Evolutionary conservation across 2,113 vertebrate genomes (phyloP).

Genomic region (Urocitellus parryii): DNA sequence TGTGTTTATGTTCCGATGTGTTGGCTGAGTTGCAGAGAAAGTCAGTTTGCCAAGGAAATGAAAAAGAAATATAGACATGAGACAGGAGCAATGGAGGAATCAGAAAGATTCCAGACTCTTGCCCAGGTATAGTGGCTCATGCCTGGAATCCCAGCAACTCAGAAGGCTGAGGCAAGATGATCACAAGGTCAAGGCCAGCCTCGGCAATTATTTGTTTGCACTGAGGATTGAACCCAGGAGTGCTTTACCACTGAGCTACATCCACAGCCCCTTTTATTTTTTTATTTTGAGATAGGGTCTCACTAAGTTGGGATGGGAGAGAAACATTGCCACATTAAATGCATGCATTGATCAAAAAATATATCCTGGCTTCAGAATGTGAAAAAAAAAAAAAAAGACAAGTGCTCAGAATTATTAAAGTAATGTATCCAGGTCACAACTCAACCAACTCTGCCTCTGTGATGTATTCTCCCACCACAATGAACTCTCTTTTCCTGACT

Average conservation of each 20-base stretch:
- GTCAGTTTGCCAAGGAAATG: neutral
- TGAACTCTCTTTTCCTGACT: neutral
- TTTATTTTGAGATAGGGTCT: neutral
- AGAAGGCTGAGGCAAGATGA: too few species aligned
- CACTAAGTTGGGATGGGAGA: neutral
- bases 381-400: neutral
- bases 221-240: too few species aligned
- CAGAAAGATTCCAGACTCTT: slow-evolving; percentile 36
- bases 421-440: neutral
- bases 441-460: neutral
- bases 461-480: neutral
- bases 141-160: too few species aligned
- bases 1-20: neutral
- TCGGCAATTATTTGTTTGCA: too few species aligned
- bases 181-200: too few species aligned
- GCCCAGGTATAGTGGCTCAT: too few species aligned
- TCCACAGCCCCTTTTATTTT: neutral
- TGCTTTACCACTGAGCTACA: too few species aligned
- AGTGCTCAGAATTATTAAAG: neutral
- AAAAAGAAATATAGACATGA: neutral
- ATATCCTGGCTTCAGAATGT: neutral
- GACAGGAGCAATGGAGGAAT: neutral
- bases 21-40: neutral
- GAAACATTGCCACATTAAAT: neutral
- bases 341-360: neutral